Conservation (phyloP, 2,113 vertebrate species). For the Uria aalge region DNA sequence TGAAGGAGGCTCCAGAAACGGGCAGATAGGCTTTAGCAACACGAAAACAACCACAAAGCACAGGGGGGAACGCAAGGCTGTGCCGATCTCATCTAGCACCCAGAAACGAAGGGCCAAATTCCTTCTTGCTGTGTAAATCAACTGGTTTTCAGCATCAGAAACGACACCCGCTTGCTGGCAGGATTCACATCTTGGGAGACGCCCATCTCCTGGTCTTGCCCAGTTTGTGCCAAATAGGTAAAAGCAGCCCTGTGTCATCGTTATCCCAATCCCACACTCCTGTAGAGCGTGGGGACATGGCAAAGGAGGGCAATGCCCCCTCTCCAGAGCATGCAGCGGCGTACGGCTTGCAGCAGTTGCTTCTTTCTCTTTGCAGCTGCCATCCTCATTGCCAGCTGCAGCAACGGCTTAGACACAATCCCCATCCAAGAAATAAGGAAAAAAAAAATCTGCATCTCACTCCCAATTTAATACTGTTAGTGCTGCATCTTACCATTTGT, state of each 20-base stretch:
- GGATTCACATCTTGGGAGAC: not conserved
- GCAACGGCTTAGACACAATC: not conserved
- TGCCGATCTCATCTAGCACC: not conserved
- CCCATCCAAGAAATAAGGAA: not conserved
- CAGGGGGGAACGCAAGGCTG: not conserved
- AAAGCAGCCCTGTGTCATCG: accelerated
- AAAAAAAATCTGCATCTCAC: not conserved
- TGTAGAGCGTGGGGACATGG: accelerated
- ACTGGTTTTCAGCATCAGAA: not conserved
- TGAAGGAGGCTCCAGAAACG: not conserved
- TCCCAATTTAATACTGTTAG: accelerated
- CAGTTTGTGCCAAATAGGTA: not conserved
- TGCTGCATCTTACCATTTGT: not conserved
- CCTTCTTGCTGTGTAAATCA: not conserved
- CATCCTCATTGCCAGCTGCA: not conserved
- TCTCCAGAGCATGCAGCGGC: not conserved
- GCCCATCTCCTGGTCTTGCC: not conserved
- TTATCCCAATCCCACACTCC: not conserved
- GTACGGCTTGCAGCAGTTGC: not conserved
- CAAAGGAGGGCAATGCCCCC: not conserved
- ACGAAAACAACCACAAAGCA: not conserved
- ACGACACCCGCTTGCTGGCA: accelerated
- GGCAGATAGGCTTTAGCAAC: not conserved
- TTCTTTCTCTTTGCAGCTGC: not conserved
- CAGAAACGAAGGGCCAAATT: not conserved